phyloP scores from a whole-genome alignment of 2,888 invertebrate genomes.

The Sepiola atlantica region DNA sequence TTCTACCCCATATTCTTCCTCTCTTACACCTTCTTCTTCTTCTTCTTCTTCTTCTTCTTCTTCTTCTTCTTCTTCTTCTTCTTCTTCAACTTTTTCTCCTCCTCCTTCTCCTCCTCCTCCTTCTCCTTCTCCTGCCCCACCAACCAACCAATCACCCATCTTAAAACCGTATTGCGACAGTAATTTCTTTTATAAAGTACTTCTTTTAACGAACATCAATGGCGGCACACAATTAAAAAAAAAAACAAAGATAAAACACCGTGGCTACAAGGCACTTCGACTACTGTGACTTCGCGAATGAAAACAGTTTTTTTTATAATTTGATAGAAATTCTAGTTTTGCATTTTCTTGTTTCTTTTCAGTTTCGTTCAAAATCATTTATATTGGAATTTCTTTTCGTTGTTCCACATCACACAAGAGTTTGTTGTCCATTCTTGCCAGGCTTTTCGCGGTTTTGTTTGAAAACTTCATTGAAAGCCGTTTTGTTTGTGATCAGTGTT shows the following conservation, averaged over 20 bases:
- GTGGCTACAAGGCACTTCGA: background rate
- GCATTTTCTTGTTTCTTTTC: background rate
- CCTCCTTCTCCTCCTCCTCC: background rate
- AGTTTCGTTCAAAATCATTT: background rate
- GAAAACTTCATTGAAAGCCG: background rate
- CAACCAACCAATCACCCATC: background rate
- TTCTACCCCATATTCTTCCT: no score
- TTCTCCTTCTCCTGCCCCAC: background rate
- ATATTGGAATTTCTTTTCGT: background rate
- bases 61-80: background rate
- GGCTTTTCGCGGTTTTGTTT: constrained; percentile 15
- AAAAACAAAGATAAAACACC: background rate
- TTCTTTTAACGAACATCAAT: constrained; percentile 19
- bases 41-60: no score
- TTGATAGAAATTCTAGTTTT: background rate
- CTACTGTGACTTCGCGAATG: background rate
- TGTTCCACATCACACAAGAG: background rate
- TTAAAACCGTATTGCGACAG: background rate
- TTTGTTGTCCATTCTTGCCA: background rate
- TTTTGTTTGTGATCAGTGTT: constrained; percentile 19
- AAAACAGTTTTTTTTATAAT: background rate
- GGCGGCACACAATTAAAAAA: background rate
- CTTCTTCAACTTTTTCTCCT: no score
- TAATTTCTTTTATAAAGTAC: background rate
- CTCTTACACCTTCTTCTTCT: no score